These are phyloP conservation scores for Abrostola tripartita DNA, from an alignment of 2,888 invertebrate genomes.

Conservation along the genomic window DNA sequence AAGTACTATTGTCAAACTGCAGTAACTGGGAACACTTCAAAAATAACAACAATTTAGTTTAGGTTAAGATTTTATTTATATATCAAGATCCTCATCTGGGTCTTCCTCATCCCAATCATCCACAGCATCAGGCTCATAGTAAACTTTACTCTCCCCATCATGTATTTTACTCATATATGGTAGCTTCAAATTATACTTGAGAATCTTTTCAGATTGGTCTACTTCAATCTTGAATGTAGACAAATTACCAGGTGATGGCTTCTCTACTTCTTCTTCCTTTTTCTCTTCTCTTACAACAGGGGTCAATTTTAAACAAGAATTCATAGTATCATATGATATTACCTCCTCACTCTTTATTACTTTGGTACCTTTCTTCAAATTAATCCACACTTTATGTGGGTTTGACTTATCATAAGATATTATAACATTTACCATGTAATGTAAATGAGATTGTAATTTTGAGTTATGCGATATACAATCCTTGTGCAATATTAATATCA, in stretches of 20 bases:
- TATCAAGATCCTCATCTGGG: constrained; percentile 95
- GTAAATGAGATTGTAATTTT: constrained; percentile 79
- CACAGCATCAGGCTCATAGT: constrained; percentile 92
- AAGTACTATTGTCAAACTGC: too few species aligned
- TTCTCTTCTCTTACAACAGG: constrained; percentile 67
- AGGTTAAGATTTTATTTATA: constrained; percentile 70
- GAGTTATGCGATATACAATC: constrained; percentile 81
- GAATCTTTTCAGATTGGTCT: constrained; percentile 89
- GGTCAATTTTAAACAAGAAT: constrained; percentile 67
- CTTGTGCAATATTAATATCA: constrained; percentile 81
- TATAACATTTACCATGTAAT: constrained; percentile 80
- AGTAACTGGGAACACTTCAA: background rate
- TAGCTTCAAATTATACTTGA: constrained; percentile 88
- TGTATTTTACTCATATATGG: constrained; percentile 89
- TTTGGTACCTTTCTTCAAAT: constrained; percentile 87
- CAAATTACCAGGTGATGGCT: constrained; percentile 77
- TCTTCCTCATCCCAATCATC: constrained; percentile 96
- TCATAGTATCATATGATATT: constrained; percentile 70
- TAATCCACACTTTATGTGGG: constrained; percentile 69
- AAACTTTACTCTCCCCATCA: constrained; percentile 89
- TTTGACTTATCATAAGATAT: constrained; percentile 69
- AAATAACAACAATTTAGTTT: background rate
- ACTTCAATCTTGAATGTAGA: constrained; percentile 91
- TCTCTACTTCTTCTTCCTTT: constrained; percentile 74
- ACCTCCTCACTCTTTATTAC: constrained; percentile 80